Percentiles rank a stretch among this genome's conserved stretches.
Conservation (phyloP, 2,113 vertebrate species). For the Furnarius figulus region DNA sequence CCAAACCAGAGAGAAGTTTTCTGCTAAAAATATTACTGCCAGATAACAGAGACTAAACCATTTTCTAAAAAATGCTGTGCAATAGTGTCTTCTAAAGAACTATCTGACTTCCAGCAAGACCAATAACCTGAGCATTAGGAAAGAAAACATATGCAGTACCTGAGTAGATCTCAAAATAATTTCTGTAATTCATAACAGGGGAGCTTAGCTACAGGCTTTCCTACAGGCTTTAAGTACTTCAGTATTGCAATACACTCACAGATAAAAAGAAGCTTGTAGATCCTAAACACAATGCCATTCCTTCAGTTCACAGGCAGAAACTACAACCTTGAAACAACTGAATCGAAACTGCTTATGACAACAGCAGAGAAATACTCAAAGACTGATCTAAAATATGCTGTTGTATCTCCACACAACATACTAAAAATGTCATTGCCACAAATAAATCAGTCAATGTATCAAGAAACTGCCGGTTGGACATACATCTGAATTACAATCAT, state of each 20-base stretch:
- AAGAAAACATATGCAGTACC: not conserved
- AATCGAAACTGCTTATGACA: not conserved
- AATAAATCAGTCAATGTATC: not conserved
- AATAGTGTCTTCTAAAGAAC: not conserved
- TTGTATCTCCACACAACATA: not conserved
- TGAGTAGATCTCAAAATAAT: not conserved
- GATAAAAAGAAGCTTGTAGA: not conserved
- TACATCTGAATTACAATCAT: not conserved
- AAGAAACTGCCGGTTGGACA: not conserved
- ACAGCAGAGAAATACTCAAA: not conserved
- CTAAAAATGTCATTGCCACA: not conserved
- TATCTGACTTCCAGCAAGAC: not conserved
- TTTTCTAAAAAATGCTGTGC: rapidly evolving
- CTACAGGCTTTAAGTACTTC: not conserved
- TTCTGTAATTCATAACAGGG: not conserved
- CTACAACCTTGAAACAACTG: not conserved
- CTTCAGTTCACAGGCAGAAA: not conserved
- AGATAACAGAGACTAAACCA: not conserved
- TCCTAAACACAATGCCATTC: not conserved
- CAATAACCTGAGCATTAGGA: not conserved
- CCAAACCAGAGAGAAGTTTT: not conserved
- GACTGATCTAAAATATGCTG: not conserved
- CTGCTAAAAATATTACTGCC: not conserved
- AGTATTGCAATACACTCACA: not conserved
- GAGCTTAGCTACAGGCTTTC: not conserved